These are phyloP conservation scores for Gryllus bimaculatus DNA, from an alignment of 1,140 invertebrate genomes.

Conservation along the genomic window DNA sequence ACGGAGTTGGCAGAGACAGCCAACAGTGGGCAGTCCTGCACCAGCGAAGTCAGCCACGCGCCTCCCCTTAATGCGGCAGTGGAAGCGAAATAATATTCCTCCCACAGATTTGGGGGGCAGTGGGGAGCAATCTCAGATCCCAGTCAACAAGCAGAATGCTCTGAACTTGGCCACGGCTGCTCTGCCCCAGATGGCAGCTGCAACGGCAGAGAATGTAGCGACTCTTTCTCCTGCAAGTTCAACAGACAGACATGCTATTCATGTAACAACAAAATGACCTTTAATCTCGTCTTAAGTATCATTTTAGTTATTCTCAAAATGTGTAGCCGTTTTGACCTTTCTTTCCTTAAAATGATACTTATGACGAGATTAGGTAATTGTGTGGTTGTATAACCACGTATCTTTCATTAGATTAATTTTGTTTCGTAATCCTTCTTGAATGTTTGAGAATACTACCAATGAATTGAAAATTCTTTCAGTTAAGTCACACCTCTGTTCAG, in stretches of 20 bases:
- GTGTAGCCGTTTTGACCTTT: too few relatives aligned
- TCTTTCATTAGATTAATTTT: too few relatives aligned
- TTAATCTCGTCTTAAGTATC: not conserved
- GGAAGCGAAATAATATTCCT: not conserved
- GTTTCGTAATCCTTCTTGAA: too few relatives aligned
- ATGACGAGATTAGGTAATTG: too few relatives aligned
- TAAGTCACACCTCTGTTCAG: too few relatives aligned
- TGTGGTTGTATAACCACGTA: too few relatives aligned
- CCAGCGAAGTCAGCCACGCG: not conserved
- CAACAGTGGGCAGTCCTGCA: not conserved
- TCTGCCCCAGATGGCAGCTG: not conserved
- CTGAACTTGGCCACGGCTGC: not conserved
- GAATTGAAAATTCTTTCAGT: too few relatives aligned
- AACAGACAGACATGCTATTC: not conserved
- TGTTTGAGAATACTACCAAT: too few relatives aligned
- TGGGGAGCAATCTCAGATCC: not conserved
- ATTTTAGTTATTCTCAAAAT: not conserved
- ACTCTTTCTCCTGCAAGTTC: not conserved
- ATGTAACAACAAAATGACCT: not conserved
- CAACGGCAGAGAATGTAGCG: not conserved
- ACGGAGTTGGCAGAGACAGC: not conserved
- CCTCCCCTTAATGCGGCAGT: not conserved
- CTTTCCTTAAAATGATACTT: too few relatives aligned
- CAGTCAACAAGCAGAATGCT: not conserved
- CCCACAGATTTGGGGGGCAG: not conserved